These are phyloP conservation scores for Drosophila greeni DNA, from an alignment of 2,888 invertebrate genomes.

Conservation along the genomic window DNA sequence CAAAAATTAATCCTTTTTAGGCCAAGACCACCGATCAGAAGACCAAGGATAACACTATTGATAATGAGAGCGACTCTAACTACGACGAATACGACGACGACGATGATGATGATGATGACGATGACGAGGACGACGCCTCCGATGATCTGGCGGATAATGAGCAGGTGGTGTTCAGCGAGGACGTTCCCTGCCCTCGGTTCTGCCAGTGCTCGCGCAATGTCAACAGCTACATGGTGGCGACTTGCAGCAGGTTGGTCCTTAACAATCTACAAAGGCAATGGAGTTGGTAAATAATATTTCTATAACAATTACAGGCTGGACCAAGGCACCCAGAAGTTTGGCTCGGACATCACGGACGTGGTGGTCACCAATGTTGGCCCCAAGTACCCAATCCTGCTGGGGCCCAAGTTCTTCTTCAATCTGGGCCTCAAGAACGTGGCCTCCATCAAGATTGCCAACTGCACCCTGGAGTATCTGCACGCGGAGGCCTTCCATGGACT, in stretches of 20 bases:
- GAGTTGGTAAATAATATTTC: background rate
- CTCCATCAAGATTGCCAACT: conserved; percentile 85
- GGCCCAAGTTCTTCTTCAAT: conserved; percentile 82
- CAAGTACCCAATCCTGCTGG: conserved; percentile 81
- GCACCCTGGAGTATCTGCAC: conserved; percentile 83
- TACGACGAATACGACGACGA: conserved; percentile 67
- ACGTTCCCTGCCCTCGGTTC: conserved; percentile 82
- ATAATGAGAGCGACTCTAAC: conserved; percentile 62
- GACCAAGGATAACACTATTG: conserved; percentile 62
- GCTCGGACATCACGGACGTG: conserved; percentile 83
- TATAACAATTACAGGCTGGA: conserved; percentile 79
- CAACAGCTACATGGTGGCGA: conserved; percentile 82
- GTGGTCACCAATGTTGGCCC: conserved; percentile 83
- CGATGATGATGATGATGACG: conserved; percentile 69
- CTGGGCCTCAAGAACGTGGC: conserved; percentile 84
- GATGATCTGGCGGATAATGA: conserved; percentile 74
- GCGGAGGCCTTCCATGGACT: conserved; percentile 85
- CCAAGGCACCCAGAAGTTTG: conserved; percentile 84
- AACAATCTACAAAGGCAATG: rapidly evolving
- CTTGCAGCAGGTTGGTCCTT: conserved; percentile 81
- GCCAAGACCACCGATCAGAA: conserved; percentile 44
- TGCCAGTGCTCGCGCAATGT: conserved; percentile 82
- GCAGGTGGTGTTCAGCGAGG: conserved; percentile 75
- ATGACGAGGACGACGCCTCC: conserved; percentile 66
- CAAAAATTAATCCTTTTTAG: conserved; percentile 29